Evolutionary conservation across 2,888 invertebrate genomes (phyloP), one percentile per base, ranked within the genome.

Genomic region (Rhaphigaster nebulosa): DNA sequence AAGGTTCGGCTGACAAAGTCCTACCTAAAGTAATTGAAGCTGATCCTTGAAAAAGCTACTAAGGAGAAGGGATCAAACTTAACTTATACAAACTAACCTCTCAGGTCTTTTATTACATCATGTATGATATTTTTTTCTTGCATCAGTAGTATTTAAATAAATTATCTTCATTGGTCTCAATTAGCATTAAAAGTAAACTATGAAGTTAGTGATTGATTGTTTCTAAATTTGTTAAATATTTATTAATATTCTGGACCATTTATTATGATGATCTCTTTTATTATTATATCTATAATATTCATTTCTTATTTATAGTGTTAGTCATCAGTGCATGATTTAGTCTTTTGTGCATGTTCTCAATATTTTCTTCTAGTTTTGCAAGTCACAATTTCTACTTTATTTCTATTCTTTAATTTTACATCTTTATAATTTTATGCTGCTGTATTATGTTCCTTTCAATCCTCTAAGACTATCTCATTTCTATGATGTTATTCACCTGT

Each of bases 31-130:
- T n/a, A n/a, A 60, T 60, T 60, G 60, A 60, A 3, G 60, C n/a
- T 60, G 13, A n/a, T n/a, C 12, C 8, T 60, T 60, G 10, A n/a
- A 60, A 60, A 60, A 20, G 1, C 54, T 23, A 23, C 54, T 23
- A 23, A 54, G n/a, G 60, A 60, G n/a, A 60, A 60, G 13, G 60
- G 60, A 60, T n/a, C 29, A 91, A 80, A 60, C 87, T 52, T 88
- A 20, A 87, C 23, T 91, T 45, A 38, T 38, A 38, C 38, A 18
- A 12, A 84, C 26, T 84, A 45, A 84, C 26, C 12, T 38, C 45
- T 84, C 45, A 45, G 84, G 38, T 45, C 38, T 45, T 84, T 84
- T 1, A 45, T 45, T 45, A 26, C n/a, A 84, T 84, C 84, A 45
- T 45, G 84, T 38, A 84, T 84, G 38, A 84, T 84, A 84, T 34